Evolutionary conservation across 2,888 invertebrate genomes (phyloP), one percentile per base, ranked within the genome.

Genomic region (Rhogogaster chlorosoma): DNA sequence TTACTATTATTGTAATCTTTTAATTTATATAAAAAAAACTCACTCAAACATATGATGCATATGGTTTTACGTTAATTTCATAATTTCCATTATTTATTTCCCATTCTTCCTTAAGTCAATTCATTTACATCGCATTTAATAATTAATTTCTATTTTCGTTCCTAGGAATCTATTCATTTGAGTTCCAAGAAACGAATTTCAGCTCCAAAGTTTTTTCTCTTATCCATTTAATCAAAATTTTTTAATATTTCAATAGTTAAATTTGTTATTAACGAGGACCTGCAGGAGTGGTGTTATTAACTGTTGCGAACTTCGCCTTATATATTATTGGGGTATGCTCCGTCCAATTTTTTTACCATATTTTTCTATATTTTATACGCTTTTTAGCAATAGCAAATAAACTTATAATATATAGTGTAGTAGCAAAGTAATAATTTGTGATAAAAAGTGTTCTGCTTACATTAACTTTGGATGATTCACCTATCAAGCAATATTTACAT

Each of bases 341-440:
- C 90, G 89, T 90, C 90, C 89, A 88, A 57, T 85, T 88, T 88
- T 83, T 88, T 88, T 87, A 88, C 85, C 78, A 57, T 86, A 83
- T 83, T 83, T 83, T 83, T 70, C 87, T 87, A 88, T 86, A 87
- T 87, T 89, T 89, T 88, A 88, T 89, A 89, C 84, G 87, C 89
- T 88, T 90, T 87, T 88, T 85, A 82, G 67, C 83, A 15, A 64
- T 64, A 83, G 29, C 10, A 10, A 29, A 83, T 67, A 83, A 45
- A 67, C 83, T 29, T 45, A 70, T 70, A 32, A 26, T n/a, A n/a
- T n/a, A n/a, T 83, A 26, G 38, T 53, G 32, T 70, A 15, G 70
- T 67, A 45, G 87, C 86, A 88, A 89, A 90, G 88, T 87, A 88
- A 90, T 89, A 86, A 87, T 87, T 87, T 71, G 38, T 86, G 78